phyloP scores from a whole-genome alignment of 2,797 vertebrate genomes.

The Scomberomorus guttatus region DNA sequence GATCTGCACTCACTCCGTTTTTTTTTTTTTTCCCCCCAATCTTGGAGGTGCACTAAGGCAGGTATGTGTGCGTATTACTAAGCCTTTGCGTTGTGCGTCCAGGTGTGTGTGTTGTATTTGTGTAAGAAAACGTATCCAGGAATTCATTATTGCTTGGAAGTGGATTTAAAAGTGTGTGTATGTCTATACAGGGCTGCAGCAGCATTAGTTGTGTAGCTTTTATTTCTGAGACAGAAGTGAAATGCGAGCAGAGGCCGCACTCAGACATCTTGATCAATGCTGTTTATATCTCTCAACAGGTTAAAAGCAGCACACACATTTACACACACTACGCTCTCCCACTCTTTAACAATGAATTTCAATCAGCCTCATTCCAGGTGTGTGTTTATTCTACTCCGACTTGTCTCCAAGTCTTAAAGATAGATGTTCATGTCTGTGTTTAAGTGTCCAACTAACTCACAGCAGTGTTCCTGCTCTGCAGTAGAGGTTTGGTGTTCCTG shows the following conservation, averaged over 20 bases:
- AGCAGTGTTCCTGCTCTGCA: slow-evolving; percentile 98
- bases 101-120: slow-evolving; percentile 31
- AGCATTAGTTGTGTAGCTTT: slow-evolving; percentile 25
- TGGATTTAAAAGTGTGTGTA: slow-evolving; percentile 1
- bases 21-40: slow-evolving; percentile 13
- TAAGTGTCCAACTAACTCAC: slow-evolving; percentile 81
- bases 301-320: slow-evolving; percentile 6
- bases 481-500: slow-evolving; percentile 94
- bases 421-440: background rate
- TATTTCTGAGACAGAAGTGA: slow-evolving; percentile 5
- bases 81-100: background rate
- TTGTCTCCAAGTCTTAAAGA: background rate
- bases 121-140: slow-evolving; percentile 8
- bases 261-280: background rate
- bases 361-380: background rate
- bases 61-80: slow-evolving; percentile 5
- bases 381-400: background rate
- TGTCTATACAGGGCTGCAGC: background rate
- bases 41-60: slow-evolving; percentile 21
- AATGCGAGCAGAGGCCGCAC: background rate
- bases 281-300: slow-evolving; percentile 1
- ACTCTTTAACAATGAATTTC: background rate
- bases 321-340: background rate
- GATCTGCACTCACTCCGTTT: slow-evolving; percentile 51
- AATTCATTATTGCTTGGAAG: slow-evolving; percentile 16